Conservation (phyloP, 2,797 vertebrate species). For the Danionella dracula region DNA sequence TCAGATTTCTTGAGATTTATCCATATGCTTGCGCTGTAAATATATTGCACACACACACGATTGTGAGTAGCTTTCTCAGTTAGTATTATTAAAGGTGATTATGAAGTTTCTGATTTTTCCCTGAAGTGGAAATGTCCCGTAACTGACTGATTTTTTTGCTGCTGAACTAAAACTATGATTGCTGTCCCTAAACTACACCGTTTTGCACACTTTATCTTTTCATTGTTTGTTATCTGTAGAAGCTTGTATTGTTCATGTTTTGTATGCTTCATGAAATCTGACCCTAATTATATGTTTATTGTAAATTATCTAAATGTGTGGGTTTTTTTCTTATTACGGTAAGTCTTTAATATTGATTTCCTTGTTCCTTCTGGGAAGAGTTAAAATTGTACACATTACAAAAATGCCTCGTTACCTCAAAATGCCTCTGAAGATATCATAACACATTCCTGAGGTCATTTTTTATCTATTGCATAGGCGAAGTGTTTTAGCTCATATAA, state of each 20-base stretch:
- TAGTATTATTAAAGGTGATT: background rate
- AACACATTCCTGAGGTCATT: no score
- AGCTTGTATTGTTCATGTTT: background rate
- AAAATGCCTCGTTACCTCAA: no score
- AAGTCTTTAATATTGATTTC: background rate
- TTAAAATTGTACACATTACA: background rate
- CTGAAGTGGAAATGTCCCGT: background rate
- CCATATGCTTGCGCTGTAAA: background rate
- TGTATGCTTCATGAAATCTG: background rate
- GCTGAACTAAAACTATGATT: background rate
- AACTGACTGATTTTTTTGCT: slow-evolving; percentile 1
- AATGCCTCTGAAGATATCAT: no score
- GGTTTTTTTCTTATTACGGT: no score
- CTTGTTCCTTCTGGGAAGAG: slow-evolving; percentile 6
- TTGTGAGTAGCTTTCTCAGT: background rate
- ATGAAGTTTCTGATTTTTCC: background rate
- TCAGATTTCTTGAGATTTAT: background rate
- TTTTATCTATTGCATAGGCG: no score
- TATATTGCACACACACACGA: background rate
- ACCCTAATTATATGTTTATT: background rate
- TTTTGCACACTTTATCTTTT: background rate
- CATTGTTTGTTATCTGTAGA: background rate
- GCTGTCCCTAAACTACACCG: background rate
- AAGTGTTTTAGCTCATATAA: no score
- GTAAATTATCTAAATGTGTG: background rate